A percentile compares a stretch with the other conserved stretches of the same genome.
These are phyloP conservation scores for Chloropsis hardwickii DNA, from an alignment of 2,113 vertebrate genomes.

Conservation along the genomic window DNA sequence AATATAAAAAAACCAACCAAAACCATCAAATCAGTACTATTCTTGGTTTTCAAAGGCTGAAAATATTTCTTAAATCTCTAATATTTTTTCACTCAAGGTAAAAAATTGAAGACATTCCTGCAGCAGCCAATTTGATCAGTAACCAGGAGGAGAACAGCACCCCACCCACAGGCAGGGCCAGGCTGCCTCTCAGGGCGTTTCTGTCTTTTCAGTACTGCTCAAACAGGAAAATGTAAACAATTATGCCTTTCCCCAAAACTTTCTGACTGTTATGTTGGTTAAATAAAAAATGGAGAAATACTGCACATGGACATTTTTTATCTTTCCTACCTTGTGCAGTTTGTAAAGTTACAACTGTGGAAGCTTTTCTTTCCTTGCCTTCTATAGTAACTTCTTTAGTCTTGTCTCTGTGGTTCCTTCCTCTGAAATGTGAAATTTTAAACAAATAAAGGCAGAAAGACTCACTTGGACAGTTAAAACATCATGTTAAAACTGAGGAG, in stretches of 20 bases:
- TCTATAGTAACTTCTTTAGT: background rate
- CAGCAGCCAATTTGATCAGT: background rate
- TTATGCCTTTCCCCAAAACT: background rate
- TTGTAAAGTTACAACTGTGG: background rate
- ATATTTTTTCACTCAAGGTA: background rate
- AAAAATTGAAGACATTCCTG: background rate
- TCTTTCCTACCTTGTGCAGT: background rate
- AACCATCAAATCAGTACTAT: background rate
- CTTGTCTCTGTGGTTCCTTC: background rate
- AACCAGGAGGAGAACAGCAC: background rate
- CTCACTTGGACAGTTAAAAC: background rate
- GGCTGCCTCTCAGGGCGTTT: background rate
- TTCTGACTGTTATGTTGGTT: background rate
- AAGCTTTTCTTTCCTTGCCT: background rate
- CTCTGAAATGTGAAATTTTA: background rate
- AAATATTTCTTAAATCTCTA: background rate
- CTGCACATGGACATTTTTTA: rapidly evolving
- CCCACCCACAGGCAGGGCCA: background rate
- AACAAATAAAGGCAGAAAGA: background rate
- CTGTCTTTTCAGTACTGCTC: background rate
- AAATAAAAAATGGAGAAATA: background rate
- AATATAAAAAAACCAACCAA: background rate
- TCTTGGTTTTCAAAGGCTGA: background rate
- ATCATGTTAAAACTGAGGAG: background rate
- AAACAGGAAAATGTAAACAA: background rate